Percentiles rank a stretch among this genome's conserved stretches.
Evolutionary conservation across 2,797 vertebrate species (phyloP).

Genomic region (Graptemys geographica): DNA sequence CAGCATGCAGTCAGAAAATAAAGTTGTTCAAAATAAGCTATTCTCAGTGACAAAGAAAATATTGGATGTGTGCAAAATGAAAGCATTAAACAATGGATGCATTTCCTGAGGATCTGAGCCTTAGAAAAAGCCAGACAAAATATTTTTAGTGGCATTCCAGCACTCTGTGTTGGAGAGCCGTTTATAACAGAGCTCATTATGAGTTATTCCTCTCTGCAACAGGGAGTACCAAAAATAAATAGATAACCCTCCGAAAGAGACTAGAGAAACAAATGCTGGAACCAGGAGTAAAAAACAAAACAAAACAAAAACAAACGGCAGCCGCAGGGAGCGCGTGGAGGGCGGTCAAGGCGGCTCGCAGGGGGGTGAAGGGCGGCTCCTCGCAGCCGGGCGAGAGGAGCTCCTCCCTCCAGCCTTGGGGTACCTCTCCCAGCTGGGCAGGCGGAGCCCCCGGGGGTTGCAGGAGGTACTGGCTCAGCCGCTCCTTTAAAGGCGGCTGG

Average conservation of each 20-base stretch:
- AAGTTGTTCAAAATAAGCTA: slow-evolving; percentile 74
- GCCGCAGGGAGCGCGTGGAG: no score
- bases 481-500: no score
- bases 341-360: no score
- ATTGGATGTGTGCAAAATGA: slow-evolving; percentile 74
- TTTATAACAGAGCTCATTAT: slow-evolving; percentile 74
- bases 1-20: slow-evolving; percentile 70
- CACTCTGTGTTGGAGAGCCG: slow-evolving; percentile 72
- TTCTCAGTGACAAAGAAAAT: slow-evolving; percentile 72
- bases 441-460: no score
- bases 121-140: slow-evolving; percentile 74
- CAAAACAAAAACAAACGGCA: no score
- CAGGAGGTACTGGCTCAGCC: no score
- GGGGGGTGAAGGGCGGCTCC: no score
- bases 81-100: slow-evolving; percentile 75
- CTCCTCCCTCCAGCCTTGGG: no score
- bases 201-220: slow-evolving; percentile 70
- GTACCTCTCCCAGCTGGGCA: no score
- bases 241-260: slow-evolving; percentile 36
- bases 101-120: slow-evolving; percentile 73
- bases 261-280: no score
- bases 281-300: no score
- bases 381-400: no score
- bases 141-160: slow-evolving; percentile 75
- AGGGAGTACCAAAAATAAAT: slow-evolving; percentile 66